Conservation (phyloP, 2,113 vertebrate genomes). For the Malurus elegans region DNA sequence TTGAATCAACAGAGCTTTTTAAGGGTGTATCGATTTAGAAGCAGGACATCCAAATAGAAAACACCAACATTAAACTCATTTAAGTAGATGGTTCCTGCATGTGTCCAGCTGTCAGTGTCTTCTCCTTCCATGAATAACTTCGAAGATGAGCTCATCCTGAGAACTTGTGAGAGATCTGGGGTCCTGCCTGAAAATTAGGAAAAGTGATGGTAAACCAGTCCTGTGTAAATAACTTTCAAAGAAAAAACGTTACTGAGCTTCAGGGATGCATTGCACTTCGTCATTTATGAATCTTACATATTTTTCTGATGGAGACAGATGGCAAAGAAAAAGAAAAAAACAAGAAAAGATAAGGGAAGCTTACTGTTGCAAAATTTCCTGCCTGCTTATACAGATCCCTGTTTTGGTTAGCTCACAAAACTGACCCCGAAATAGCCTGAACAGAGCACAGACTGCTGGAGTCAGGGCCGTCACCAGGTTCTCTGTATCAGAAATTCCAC, state of each 20-base stretch:
- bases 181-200: neutral
- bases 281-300: neutral
- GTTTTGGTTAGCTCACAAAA: neutral
- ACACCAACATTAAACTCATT: neutral
- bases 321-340: neutral
- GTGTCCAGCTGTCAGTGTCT: neutral
- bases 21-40: neutral
- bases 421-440: conserved; percentile 18
- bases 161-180: neutral
- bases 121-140: neutral
- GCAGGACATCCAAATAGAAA: neutral
- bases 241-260: neutral
- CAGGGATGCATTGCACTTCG: neutral
- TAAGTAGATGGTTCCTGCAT: neutral
- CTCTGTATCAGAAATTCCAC: conserved; percentile 47
- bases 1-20: neutral
- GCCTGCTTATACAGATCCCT: neutral
- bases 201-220: neutral
- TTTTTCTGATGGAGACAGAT: neutral
- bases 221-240: neutral
- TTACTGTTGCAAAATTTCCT: neutral
- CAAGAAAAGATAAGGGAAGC: neutral
- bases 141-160: neutral
- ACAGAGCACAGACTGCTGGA: neutral
- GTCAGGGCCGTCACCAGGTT: neutral